Conservation (phyloP, 2,797 vertebrate genomes). For the Champsocephalus gunnari region DNA sequence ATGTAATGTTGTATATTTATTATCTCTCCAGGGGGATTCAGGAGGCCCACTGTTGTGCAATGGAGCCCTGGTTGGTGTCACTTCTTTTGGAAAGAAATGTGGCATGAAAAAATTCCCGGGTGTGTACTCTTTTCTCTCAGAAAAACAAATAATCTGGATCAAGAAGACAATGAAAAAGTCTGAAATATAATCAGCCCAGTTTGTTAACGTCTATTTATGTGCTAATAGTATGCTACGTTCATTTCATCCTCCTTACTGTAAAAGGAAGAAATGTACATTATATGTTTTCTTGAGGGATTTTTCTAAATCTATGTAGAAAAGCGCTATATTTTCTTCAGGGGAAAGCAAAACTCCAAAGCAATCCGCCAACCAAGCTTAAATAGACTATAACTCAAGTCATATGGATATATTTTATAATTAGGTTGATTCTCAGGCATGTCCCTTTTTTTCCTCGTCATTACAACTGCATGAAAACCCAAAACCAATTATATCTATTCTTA, state of each 20-base stretch:
- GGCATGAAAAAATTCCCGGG: conserved; percentile 40
- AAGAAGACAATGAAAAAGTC: conserved; percentile 25
- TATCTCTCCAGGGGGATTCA: conserved; percentile 75
- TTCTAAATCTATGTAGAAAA: neutral
- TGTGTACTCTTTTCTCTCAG: conserved; percentile 66
- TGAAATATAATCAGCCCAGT: conserved; percentile 17
- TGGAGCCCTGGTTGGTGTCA: conserved; percentile 54
- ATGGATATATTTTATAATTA: neutral
- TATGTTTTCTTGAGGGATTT: neutral
- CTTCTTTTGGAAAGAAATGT: conserved; percentile 52
- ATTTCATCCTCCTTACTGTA: neutral
- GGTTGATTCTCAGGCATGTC: neutral
- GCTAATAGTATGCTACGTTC: neutral
- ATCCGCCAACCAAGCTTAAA: neutral
- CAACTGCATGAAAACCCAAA: neutral
- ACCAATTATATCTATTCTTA: neutral
- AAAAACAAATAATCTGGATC: conserved; percentile 65
- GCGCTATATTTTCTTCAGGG: neutral
- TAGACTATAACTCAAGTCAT: neutral
- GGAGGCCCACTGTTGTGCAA: conserved; percentile 78
- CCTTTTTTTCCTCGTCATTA: neutral
- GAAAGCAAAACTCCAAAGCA: conserved; percentile 9
- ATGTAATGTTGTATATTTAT: neutral
- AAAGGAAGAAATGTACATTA: neutral
- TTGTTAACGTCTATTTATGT: neutral